Conservation (phyloP, 2,797 vertebrate species). For the Leucoraja ocellata region DNA sequence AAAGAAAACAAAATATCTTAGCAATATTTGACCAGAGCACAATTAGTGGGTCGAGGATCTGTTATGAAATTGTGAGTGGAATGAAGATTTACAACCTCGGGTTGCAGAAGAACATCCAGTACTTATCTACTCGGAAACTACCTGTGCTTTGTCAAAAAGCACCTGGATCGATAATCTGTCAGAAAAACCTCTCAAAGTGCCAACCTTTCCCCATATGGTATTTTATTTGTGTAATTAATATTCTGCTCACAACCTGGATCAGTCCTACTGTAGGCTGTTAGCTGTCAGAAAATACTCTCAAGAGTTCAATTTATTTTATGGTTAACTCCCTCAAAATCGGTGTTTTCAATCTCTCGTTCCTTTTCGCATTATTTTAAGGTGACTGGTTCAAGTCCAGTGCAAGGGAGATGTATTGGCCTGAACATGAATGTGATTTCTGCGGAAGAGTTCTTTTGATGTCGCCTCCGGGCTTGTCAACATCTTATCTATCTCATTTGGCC, state of each 20-base stretch:
- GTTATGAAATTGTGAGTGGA: neutral
- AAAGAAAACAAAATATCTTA: neutral
- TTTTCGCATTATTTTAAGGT: slow-evolving; percentile 23
- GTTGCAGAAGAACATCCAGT: neutral
- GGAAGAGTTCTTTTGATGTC: neutral
- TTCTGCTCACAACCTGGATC: neutral
- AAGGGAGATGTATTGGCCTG: neutral
- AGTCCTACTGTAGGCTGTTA: neutral
- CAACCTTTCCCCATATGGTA: neutral
- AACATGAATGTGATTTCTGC: neutral
- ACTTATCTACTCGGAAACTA: neutral
- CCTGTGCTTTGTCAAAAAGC: neutral
- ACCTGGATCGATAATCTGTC: slow-evolving; percentile 1
- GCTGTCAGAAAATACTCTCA: neutral
- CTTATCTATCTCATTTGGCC: neutral
- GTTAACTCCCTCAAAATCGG: slow-evolving; percentile 20
- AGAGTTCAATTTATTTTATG: neutral
- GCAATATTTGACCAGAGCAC: neutral
- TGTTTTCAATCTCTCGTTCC: slow-evolving; percentile 30
- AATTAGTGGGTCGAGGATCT: neutral
- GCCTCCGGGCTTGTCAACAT: neutral
- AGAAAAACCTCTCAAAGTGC: neutral
- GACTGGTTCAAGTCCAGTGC: slow-evolving; percentile 13
- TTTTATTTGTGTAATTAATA: slow-evolving; percentile 12
- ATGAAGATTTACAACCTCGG: neutral